phyloP scores from a whole-genome alignment of 1,140 invertebrate species.

The Teleopsis dalmanni region DNA sequence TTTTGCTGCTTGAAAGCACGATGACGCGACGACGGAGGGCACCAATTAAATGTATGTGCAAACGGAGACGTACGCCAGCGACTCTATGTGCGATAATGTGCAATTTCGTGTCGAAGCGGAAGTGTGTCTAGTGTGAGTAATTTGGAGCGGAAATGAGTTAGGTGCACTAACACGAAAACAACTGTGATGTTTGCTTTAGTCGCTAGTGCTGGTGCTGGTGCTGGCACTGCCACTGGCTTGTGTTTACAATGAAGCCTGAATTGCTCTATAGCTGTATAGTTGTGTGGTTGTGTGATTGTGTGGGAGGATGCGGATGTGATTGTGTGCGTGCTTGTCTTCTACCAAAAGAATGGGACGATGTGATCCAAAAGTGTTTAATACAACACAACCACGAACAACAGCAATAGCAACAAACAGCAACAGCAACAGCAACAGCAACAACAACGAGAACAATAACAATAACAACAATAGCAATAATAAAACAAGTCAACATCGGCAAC shows the following conservation, averaged over 20 bases:
- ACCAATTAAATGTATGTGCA: background rate
- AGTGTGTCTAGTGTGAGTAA: slow-evolving; percentile 7
- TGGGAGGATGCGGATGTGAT: no score
- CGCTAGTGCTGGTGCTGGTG: background rate
- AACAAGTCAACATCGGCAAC: background rate
- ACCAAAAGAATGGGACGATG: no score
- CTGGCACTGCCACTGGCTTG: background rate
- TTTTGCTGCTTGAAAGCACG: background rate
- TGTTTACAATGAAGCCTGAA: no score
- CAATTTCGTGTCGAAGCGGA: slow-evolving; percentile 4
- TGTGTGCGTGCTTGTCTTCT: no score
- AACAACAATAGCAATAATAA: slow-evolving; percentile 1
- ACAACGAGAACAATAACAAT: no score
- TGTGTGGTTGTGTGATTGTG: no score
- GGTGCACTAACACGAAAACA: background rate
- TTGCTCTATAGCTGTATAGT: no score
- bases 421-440: no score
- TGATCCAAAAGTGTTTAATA: no score
- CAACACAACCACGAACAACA: no score
- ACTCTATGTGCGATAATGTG: background rate
- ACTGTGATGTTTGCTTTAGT: background rate
- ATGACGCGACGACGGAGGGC: background rate
- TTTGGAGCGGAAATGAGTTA: slow-evolving; percentile 10
- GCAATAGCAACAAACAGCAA: no score
- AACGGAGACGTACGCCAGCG: no score